Evolutionary conservation across 2,113 vertebrate genomes (phyloP).

Genomic region (Zingel zingel): DNA sequence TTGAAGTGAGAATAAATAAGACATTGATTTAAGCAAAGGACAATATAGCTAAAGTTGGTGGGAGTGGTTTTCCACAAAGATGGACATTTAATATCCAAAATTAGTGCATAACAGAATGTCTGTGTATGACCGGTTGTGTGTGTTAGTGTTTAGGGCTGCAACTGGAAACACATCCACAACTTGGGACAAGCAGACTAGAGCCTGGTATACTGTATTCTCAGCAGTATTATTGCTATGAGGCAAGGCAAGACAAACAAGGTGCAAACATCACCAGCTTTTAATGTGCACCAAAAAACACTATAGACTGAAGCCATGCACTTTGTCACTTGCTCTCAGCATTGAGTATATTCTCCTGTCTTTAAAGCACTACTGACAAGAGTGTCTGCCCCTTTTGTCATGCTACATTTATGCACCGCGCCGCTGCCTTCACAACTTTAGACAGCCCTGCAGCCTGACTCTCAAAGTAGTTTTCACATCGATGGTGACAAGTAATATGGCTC

Average conservation of each 20-base stretch:
- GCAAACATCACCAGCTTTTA: neutral
- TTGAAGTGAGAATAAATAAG: neutral
- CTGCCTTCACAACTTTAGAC: constrained; percentile 14
- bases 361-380: constrained; percentile 14
- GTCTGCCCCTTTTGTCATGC: constrained; percentile 29
- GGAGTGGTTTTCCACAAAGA: neutral
- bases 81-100: neutral
- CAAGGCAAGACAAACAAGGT: neutral
- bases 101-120: neutral
- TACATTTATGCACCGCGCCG: constrained; percentile 11
- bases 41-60: no score
- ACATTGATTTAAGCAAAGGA: neutral
- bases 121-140: neutral
- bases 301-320: constrained; percentile 1
- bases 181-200: neutral
- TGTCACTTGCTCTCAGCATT: constrained; percentile 23
- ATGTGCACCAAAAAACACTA: neutral
- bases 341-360: neutral
- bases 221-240: no score
- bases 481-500: constrained; percentile 32
- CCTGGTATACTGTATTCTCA: neutral
- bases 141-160: no score
- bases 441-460: constrained; percentile 30
- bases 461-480: constrained; percentile 17
- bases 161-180: neutral